phyloP scores from a whole-genome alignment of 2,888 invertebrate genomes.

The Petrophora chlorosata region DNA sequence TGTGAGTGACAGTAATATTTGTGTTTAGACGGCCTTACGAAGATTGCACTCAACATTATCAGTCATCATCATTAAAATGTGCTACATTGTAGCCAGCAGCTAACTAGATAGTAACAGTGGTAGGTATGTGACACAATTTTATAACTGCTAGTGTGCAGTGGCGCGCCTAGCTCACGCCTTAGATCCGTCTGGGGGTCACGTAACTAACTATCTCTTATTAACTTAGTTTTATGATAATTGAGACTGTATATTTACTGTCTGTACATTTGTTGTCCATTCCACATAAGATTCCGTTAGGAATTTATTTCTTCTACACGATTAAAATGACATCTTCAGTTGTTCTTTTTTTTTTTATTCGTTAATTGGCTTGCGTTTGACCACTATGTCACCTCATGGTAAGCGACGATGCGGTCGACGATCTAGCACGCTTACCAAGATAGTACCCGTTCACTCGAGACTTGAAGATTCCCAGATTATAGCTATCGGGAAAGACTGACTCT shows the following conservation, averaged over 20 bases:
- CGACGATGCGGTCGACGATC: too few species aligned
- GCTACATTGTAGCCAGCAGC: constrained; percentile 8
- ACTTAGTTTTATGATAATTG: neutral
- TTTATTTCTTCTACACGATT: constrained; percentile 7
- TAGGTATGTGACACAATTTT: constrained; percentile 24
- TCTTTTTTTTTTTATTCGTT: too few species aligned
- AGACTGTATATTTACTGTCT: neutral
- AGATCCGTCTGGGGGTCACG: constrained; percentile 8
- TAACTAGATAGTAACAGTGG: neutral
- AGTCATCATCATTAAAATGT: neutral
- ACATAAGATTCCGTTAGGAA: constrained; percentile 24
- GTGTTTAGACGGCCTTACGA: neutral
- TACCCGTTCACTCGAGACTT: too few species aligned
- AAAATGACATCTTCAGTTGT: constrained; percentile 17
- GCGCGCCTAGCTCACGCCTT: constrained; percentile 20
- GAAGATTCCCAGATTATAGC: too few species aligned
- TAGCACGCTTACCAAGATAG: too few species aligned
- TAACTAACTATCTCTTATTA: neutral
- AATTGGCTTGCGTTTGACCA: too few species aligned
- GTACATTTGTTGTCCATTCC: too few species aligned
- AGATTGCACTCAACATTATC: constrained; percentile 4
- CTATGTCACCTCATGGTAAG: too few species aligned
- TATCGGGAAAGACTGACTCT: too few species aligned
- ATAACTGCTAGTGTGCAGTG: constrained; percentile 6
- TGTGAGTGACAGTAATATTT: too few species aligned